Conservation (phyloP, 30 jellyfish, hydroid and myxozoan genomes). For the Turritopsis dohrnii region DNA sequence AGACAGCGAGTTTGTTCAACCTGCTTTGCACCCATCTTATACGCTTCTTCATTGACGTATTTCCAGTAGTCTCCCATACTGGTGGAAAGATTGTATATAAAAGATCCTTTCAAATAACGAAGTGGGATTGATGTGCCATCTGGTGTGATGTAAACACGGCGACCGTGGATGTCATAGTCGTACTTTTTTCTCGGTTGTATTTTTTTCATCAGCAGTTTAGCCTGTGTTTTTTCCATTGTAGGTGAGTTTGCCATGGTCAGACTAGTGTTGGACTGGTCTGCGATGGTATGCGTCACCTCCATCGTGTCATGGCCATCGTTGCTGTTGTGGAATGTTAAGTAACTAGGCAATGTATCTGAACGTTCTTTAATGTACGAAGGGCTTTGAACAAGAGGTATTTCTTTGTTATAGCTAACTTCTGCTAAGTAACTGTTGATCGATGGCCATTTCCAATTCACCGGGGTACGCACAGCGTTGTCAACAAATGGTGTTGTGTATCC, state of each 20-base stretch:
- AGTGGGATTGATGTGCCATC: neutral
- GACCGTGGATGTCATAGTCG: constrained; percentile 13
- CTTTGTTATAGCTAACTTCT: neutral
- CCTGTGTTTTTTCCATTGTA: neutral
- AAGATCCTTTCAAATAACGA: constrained; percentile 3
- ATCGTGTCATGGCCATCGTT: too few species aligned
- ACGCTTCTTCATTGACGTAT: neutral
- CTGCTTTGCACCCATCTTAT: neutral
- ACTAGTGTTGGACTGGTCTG: neutral
- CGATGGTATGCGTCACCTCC: neutral
- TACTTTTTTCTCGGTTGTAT: neutral
- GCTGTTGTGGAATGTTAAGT: too few species aligned
- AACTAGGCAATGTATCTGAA: neutral
- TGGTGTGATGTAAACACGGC: neutral
- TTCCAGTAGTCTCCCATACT: neutral
- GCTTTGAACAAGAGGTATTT: neutral
- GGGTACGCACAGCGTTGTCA: neutral
- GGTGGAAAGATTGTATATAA: neutral
- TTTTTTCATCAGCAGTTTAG: neutral
- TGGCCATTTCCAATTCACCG: neutral
- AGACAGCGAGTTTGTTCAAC: neutral
- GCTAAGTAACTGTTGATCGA: neutral
- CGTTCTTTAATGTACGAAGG: neutral
- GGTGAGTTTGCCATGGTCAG: neutral
- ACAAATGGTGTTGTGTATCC: neutral